A percentile compares a stretch with the other conserved stretches of the same genome.
Conservation (phyloP, 2,888 invertebrate species). For the Hybos culiciformis region DNA sequence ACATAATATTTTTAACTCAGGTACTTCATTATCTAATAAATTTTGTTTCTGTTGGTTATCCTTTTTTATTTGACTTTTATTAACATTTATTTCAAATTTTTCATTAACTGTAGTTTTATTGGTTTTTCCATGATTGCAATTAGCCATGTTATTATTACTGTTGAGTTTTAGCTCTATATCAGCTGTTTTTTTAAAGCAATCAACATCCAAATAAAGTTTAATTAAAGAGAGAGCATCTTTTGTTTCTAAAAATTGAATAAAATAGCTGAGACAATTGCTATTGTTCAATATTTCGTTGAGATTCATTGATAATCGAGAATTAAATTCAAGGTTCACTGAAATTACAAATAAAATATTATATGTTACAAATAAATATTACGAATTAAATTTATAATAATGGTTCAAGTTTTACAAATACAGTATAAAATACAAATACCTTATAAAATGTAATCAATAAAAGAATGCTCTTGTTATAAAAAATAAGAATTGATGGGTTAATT, state of each 20-base stretch:
- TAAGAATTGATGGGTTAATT: too few relatives aligned
- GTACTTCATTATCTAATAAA: conserved; percentile 21
- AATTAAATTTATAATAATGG: too few relatives aligned
- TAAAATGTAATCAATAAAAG: too few relatives aligned
- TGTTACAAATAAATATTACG: too few relatives aligned
- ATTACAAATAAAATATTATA: conserved; percentile 4
- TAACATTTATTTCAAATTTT: neutral
- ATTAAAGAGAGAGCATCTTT: conserved; percentile 50
- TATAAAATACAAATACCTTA: too few relatives aligned
- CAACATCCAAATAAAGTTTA: conserved; percentile 64
- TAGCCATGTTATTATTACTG: conserved; percentile 6
- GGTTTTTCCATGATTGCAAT: conserved; percentile 4
- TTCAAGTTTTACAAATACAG: too few relatives aligned
- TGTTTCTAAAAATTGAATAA: conserved; percentile 76
- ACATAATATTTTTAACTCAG: conserved; percentile 30
- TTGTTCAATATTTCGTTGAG: conserved; percentile 62
- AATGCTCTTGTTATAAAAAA: too few relatives aligned
- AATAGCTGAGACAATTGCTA: conserved; percentile 66
- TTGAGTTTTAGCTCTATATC: too few relatives aligned
- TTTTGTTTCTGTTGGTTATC: conserved; percentile 7
- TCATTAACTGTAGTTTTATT: conserved; percentile 2
- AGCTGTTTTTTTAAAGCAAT: conserved; percentile 44
- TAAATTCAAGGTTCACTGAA: conserved; percentile 26
- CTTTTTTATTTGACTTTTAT: neutral
- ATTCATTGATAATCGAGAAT: conserved; percentile 52